A percentile compares a stretch with the other conserved stretches of the same genome.
These are phyloP conservation scores for Heliconius aoede DNA, from an alignment of 2,888 invertebrate species.

Conservation along the genomic window DNA sequence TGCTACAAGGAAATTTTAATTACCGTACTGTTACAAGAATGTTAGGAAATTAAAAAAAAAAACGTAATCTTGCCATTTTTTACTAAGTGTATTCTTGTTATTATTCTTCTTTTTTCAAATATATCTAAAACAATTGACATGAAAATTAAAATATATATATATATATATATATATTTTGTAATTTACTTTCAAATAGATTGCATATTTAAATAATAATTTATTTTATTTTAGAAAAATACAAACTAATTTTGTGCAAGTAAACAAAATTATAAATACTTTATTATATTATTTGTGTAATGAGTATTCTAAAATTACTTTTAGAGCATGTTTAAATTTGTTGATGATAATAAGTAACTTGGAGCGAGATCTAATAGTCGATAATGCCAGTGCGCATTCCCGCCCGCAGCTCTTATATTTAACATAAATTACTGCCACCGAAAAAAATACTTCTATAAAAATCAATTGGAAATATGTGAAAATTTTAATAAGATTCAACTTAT, in stretches of 20 bases:
- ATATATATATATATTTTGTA: too few relatives aligned
- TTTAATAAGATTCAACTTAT: too few relatives aligned
- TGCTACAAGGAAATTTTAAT: background rate
- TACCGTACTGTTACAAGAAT: background rate
- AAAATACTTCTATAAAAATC: background rate
- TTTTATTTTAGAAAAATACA: background rate
- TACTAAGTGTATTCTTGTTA: too few relatives aligned
- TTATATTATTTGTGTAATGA: conserved; percentile 1
- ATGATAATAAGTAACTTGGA: conserved; percentile 71
- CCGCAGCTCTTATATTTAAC: conserved; percentile 26
- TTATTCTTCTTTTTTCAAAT: too few relatives aligned
- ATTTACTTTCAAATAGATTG: too few relatives aligned
- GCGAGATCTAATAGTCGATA: conserved; percentile 71
- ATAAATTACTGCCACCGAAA: conserved; percentile 22
- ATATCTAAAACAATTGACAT: too few relatives aligned
- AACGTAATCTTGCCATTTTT: too few relatives aligned
- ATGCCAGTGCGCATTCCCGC: conserved; percentile 43
- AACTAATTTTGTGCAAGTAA: background rate
- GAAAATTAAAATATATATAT: too few relatives aligned
- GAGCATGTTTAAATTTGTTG: conserved; percentile 53
- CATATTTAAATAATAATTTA: background rate
- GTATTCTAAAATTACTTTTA: background rate
- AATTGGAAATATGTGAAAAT: background rate
- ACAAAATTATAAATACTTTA: background rate
- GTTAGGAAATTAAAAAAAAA: too few relatives aligned